These are phyloP conservation scores for Ennomos quercinarius DNA, from an alignment of 2,888 invertebrate species.

Conservation along the genomic window DNA sequence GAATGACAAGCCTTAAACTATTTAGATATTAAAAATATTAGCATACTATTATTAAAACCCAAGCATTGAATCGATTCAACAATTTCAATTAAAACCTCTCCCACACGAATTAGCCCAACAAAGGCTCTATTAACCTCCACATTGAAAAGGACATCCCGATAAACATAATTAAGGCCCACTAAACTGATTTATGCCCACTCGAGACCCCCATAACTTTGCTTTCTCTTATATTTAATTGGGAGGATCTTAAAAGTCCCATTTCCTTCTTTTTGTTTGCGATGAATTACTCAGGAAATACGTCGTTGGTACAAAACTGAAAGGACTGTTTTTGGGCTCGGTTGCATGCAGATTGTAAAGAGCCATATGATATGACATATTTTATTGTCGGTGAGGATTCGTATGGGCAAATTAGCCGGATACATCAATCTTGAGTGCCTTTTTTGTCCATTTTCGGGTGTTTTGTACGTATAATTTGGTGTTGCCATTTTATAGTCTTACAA, in stretches of 20 bases:
- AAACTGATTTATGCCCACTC: slow-evolving; percentile 68
- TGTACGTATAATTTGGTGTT: slow-evolving; percentile 15
- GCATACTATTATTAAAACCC: background rate
- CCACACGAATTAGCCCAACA: slow-evolving; percentile 51
- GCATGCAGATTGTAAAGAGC: slow-evolving; percentile 64
- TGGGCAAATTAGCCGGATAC: slow-evolving; percentile 84
- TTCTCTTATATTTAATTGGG: slow-evolving; percentile 73
- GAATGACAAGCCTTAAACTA: background rate
- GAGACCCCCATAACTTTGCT: slow-evolving; percentile 73
- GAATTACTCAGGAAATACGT: slow-evolving; percentile 74
- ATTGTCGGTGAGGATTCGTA: slow-evolving; percentile 64
- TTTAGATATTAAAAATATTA: background rate
- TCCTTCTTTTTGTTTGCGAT: slow-evolving; percentile 67
- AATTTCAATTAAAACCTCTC: slow-evolving; percentile 27
- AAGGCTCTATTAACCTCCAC: slow-evolving; percentile 51
- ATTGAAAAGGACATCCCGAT: slow-evolving; percentile 68
- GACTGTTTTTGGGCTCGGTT: slow-evolving; percentile 75
- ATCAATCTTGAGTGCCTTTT: slow-evolving; percentile 68
- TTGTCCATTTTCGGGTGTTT: slow-evolving; percentile 36
- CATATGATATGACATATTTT: slow-evolving; percentile 82
- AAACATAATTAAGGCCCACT: slow-evolving; percentile 69
- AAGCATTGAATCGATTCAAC: background rate
- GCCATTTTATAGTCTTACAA: slow-evolving; percentile 17
- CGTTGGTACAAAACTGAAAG: slow-evolving; percentile 59
- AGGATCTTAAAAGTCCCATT: slow-evolving; percentile 69